Conservation (phyloP, 2,113 vertebrate species). For the Tichodroma muraria region DNA sequence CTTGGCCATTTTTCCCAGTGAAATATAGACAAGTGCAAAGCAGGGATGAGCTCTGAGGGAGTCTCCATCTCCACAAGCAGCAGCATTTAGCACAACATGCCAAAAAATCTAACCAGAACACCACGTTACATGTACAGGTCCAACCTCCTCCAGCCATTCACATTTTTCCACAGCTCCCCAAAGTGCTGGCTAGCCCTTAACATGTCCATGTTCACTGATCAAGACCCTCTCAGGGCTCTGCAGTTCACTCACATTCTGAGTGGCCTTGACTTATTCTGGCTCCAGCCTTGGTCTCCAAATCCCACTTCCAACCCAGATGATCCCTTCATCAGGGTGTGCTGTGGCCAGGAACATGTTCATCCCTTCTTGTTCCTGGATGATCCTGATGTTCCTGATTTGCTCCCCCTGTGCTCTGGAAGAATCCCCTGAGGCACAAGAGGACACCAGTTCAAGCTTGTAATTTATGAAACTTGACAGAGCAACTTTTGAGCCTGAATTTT, state of each 20-base stretch:
- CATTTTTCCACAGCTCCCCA: not conserved
- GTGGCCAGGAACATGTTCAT: not conserved
- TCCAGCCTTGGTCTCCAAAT: not conserved
- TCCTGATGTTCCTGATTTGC: not conserved
- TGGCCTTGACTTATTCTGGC: not conserved
- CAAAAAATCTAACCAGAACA: not conserved
- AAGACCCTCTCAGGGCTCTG: not conserved
- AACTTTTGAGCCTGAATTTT: not conserved
- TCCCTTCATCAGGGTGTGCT: not conserved
- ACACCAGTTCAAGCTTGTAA: not conserved
- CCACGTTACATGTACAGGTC: not conserved
- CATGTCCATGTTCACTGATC: fast-evolving
- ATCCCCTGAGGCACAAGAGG: not conserved
- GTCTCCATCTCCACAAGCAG: not conserved
- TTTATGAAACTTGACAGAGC: not conserved
- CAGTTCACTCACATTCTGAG: not conserved
- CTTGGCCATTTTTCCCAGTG: not conserved
- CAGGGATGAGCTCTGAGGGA: not conserved
- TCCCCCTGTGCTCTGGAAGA: not conserved
- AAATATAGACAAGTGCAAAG: not conserved
- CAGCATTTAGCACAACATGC: not conserved
- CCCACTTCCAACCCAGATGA: not conserved
- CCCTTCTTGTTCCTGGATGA: not conserved
- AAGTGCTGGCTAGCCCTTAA: not conserved
- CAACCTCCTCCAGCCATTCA: not conserved